These are phyloP conservation scores for Siderastrea siderea DNA, from an alignment of 92 coral and sea anemone genomes.

Conservation along the genomic window DNA sequence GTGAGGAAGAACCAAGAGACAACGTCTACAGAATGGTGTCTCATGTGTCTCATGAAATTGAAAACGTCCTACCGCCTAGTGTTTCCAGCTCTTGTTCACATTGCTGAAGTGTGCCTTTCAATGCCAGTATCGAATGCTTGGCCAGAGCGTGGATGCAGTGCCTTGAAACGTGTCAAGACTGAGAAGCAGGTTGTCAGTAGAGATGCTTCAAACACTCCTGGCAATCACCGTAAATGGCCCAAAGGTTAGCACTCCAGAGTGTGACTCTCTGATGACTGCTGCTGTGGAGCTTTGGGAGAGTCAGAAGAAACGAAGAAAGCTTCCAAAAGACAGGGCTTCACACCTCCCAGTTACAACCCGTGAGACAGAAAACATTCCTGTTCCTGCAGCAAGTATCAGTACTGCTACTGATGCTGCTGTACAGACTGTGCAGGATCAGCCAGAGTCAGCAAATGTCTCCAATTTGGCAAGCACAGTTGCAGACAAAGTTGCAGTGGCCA, in stretches of 20 bases:
- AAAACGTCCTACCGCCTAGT: slow-evolving; percentile 61
- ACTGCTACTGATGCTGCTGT: too few relatives aligned
- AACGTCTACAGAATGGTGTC: slow-evolving; percentile 62
- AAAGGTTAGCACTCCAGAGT: slow-evolving; percentile 58
- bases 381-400: too few relatives aligned
- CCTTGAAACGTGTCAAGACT: slow-evolving; percentile 60
- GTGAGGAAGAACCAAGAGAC: slow-evolving; percentile 61
- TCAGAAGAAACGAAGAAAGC: slow-evolving; percentile 62
- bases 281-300: slow-evolving; percentile 58
- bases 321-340: slow-evolving; percentile 62
- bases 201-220: slow-evolving; percentile 64
- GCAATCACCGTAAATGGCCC: slow-evolving; percentile 68
- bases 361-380: too few relatives aligned
- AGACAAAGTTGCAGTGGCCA: slow-evolving; percentile 53
- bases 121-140: slow-evolving; percentile 63
- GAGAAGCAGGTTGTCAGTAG: slow-evolving; percentile 55
- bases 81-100: slow-evolving; percentile 51
- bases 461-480: slow-evolving; percentile 28
- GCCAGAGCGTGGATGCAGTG: slow-evolving; percentile 73
- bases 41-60: slow-evolving; percentile 53
- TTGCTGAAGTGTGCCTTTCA: slow-evolving; percentile 59
- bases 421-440: slow-evolving; percentile 39
- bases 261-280: slow-evolving; percentile 64
- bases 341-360: too few relatives aligned
- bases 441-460: not conserved